These are phyloP conservation scores for Blomia tropicalis DNA, from an alignment of 2,888 invertebrate species.

Conservation along the genomic window DNA sequence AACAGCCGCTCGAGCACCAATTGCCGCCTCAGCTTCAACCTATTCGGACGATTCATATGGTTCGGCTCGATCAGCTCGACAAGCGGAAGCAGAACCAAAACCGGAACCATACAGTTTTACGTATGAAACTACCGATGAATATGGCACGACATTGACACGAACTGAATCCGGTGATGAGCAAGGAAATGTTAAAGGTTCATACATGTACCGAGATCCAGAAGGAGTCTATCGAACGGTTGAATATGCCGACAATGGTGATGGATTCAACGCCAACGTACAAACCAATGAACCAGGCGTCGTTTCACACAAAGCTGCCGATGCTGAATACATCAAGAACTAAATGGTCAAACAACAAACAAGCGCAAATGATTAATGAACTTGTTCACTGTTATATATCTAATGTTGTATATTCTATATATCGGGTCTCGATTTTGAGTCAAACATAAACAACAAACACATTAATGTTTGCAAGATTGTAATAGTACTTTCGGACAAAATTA, in stretches of 20 bases:
- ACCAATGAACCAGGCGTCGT: conserved; percentile 22
- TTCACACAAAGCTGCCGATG: conserved; percentile 19
- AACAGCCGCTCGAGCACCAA: background rate
- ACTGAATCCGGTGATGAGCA: conserved; percentile 21
- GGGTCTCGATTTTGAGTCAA: too few species aligned
- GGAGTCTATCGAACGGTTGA: conserved; percentile 21
- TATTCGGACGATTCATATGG: background rate
- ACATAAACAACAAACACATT: too few species aligned
- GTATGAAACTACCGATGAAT: conserved; percentile 22
- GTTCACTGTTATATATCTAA: too few species aligned
- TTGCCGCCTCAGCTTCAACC: background rate
- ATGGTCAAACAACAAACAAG: too few species aligned
- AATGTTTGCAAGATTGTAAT: too few species aligned
- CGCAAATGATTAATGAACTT: too few species aligned
- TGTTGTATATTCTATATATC: too few species aligned
- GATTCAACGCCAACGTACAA: conserved; percentile 16
- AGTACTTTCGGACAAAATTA: too few species aligned
- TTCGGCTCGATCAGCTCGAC: conserved; percentile 14
- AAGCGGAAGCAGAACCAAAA: conserved; percentile 1
- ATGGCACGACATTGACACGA: conserved; percentile 19
- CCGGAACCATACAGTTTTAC: conserved; percentile 22
- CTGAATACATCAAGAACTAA: conserved; percentile 18
- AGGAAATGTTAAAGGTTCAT: conserved; percentile 16
- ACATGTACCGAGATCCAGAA: conserved; percentile 17
- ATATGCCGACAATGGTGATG: conserved; percentile 17